Evolutionary conservation across 1,140 invertebrate species (phyloP).

Genomic region (Frieseomelitta varia): DNA sequence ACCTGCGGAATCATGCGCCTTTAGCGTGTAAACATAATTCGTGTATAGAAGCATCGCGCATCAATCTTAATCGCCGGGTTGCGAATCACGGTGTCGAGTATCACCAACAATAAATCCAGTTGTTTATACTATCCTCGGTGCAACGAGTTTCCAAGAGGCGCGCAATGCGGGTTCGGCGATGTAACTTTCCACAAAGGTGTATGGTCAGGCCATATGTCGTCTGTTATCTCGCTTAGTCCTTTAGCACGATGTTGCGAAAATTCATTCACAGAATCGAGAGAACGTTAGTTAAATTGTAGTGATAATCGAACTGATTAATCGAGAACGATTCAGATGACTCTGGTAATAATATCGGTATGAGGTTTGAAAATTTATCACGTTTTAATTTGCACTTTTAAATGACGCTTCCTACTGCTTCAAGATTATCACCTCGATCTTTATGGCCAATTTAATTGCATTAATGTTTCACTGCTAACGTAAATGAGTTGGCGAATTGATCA

Average conservation of each 20-base stretch:
- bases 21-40: constrained; percentile 55
- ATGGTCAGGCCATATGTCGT: constrained; percentile 10
- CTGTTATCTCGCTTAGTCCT: background rate
- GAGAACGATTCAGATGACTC: background rate
- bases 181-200: too few relatives aligned
- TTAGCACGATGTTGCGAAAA: background rate
- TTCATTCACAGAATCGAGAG: background rate
- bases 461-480: background rate
- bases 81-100: background rate
- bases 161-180: background rate
- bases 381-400: background rate
- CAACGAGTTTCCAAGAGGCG: constrained; percentile 27
- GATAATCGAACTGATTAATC: background rate
- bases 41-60: constrained; percentile 13
- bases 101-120: constrained; percentile 37
- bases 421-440: background rate
- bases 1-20: background rate
- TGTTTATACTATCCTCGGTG: constrained; percentile 9
- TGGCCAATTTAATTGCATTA: background rate
- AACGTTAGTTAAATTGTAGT: background rate
- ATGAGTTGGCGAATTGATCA: background rate
- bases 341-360: rapidly evolving
- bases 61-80: constrained; percentile 35
- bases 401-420: background rate
- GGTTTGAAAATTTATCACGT: background rate